Evolutionary conservation across 1,140 invertebrate species (phyloP).

Genomic region (Plectus sambesii): DNA sequence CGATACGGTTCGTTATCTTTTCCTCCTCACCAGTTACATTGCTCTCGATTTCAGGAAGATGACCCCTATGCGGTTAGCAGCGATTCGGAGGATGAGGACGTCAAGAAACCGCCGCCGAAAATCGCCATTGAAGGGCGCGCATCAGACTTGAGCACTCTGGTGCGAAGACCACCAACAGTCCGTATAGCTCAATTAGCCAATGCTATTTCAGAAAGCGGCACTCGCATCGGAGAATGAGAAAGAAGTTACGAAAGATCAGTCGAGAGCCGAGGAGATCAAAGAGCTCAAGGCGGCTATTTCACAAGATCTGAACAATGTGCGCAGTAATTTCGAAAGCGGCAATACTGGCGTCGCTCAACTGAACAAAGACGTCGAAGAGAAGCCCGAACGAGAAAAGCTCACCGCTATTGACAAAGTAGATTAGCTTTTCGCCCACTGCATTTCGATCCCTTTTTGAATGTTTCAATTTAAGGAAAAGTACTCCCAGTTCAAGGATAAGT

Average conservation of each 20-base stretch:
- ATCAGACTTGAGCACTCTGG: constrained; percentile 31
- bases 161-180: too few relatives aligned
- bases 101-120: constrained; percentile 39
- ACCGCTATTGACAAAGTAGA: constrained; percentile 30
- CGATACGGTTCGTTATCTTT: too few relatives aligned
- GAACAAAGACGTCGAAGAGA: constrained; percentile 37
- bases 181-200: constrained; percentile 5
- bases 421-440: not conserved
- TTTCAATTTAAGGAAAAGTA: constrained; percentile 24
- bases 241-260: constrained; percentile 33
- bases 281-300: constrained; percentile 26
- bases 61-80: constrained; percentile 43
- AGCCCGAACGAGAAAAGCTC: constrained; percentile 23
- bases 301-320: too few relatives aligned
- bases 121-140: constrained; percentile 40
- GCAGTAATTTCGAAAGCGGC: too few relatives aligned
- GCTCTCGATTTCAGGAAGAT: too few relatives aligned
- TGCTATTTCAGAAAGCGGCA: constrained; percentile 34
- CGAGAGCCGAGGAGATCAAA: constrained; percentile 30
- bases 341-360: constrained; percentile 30
- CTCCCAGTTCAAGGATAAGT: constrained; percentile 29
- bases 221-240: constrained; percentile 25
- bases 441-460: constrained; percentile 7
- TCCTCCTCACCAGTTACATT: too few relatives aligned
- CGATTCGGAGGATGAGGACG: constrained; percentile 41